Base-by-base conservation (phyloP, 2,113 vertebrate genomes). In the Hirundichthys speculiger region DNA sequence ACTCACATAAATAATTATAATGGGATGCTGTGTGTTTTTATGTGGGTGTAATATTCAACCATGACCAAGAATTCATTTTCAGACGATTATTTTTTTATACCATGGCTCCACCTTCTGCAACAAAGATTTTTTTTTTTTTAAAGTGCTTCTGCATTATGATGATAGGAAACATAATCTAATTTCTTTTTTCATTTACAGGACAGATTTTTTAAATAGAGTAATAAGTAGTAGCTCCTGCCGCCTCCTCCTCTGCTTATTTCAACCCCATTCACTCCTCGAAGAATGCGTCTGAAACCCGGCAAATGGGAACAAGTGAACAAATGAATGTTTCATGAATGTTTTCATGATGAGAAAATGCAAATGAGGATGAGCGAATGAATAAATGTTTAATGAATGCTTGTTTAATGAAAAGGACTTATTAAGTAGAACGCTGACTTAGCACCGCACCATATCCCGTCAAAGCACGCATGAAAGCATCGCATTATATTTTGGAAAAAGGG, bases 331-430 rank as follows among this genome's bases (percentile, higher is more conserved):
- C 82, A 90, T 90, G 85, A 87, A 87, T 73, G 82, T 83, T 87
- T 89, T 87, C 86, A 84, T 88, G 85, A 88, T 77, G 82, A 82
- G 81, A 64, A 90, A 80, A 91, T 91, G 88, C 84, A 90, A 89
- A 90, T 90, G 82, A 84, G 82, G 75, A 79, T 54, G 88, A 88
- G 77, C 82, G 87, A 90, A 79, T 86, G 86, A 87, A 90, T 89
- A 82, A 90, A 90, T 91, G 86, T 91, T 89, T 91, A 84, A 91
- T 89, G 86, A 84, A 79, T 27, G 81, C 89, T 87, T 86, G 81
- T 91, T 86, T 85, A 88, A 90, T 91, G 86, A 91, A 90, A 89
- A 90, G 80, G 84, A 89, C 88, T 90, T 89, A 88, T 89, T 91
- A 90, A 89, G 72, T 64, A 84, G 77, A 79, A 67, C 70, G 82